Evolutionary conservation across 2,797 vertebrate genomes (phyloP).

Genomic region (Botia kubotai): DNA sequence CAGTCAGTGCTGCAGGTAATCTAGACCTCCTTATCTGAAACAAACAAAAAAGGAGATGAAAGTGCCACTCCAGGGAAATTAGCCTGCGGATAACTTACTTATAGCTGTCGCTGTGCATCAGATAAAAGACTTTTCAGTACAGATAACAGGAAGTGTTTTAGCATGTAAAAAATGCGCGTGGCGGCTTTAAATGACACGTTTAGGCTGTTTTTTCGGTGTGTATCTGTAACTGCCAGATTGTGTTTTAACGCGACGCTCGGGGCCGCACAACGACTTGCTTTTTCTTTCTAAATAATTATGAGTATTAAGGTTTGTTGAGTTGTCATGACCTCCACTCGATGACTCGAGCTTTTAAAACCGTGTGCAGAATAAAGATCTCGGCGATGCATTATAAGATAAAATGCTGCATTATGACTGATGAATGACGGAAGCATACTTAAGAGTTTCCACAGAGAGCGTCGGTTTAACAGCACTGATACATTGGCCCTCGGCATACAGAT

Average conservation of each 20-base stretch:
- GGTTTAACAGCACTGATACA: neutral
- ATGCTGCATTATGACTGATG: slow-evolving; percentile 3
- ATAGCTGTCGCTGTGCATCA: neutral
- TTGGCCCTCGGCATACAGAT: slow-evolving; percentile 16
- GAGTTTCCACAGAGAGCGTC: neutral
- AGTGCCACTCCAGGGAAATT: neutral
- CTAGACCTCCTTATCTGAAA: slow-evolving; percentile 5
- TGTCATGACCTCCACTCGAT: neutral
- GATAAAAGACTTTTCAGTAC: neutral
- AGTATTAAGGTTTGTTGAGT: slow-evolving; percentile 1
- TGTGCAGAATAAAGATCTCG: neutral
- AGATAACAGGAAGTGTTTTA: neutral
- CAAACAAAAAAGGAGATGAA: neutral
- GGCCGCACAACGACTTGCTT: neutral
- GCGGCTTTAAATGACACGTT: neutral
- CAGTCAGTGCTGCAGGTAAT: neutral
- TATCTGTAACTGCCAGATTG: neutral
- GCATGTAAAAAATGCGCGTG: neutral
- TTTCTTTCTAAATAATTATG: slow-evolving; percentile 1
- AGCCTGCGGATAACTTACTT: neutral
- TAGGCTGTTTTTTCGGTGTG: neutral
- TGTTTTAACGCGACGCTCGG: neutral
- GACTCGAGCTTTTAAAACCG: neutral
- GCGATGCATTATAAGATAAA: neutral
- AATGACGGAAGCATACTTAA: slow-evolving; percentile 13